Conservation (phyloP, 2,797 vertebrate species). For the Rhabdophis nuchalis region DNA sequence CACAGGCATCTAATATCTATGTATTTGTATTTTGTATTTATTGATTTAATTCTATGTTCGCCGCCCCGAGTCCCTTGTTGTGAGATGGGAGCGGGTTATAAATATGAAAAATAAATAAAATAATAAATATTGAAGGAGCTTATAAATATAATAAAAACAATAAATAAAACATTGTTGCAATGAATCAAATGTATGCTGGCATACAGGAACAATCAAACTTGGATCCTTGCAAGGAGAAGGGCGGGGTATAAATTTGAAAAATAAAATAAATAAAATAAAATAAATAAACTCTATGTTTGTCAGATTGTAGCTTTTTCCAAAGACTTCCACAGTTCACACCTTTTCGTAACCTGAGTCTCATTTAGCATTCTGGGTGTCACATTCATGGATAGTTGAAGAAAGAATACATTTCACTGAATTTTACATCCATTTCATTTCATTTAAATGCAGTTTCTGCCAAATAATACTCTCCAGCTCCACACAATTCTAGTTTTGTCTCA, state of each 20-base stretch:
- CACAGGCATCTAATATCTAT: no score
- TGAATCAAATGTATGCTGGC: neutral
- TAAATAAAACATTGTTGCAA: neutral
- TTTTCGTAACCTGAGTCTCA: neutral
- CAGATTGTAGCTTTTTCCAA: neutral
- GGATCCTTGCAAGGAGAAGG: no score
- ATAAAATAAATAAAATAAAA: no score
- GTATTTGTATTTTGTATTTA: no score
- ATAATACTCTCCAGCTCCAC: neutral
- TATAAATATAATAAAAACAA: neutral
- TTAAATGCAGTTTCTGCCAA: neutral
- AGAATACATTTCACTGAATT: neutral
- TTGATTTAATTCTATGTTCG: no score
- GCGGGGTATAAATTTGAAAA: no score
- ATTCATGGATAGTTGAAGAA: neutral
- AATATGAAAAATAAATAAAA: no score
- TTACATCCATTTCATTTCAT: neutral
- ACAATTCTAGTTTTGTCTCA: neutral
- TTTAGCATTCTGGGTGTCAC: neutral
- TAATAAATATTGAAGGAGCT: neutral
- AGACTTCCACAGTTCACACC: neutral
- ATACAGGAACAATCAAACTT: neutral
- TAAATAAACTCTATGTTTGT: neutral
- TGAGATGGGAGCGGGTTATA: no score
- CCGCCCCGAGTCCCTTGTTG: no score